Percentiles rank a stretch among this genome's conserved stretches.
These are phyloP conservation scores for Motacilla tschutschensis DNA, from an alignment of 2,113 vertebrate species.

Conservation along the genomic window DNA sequence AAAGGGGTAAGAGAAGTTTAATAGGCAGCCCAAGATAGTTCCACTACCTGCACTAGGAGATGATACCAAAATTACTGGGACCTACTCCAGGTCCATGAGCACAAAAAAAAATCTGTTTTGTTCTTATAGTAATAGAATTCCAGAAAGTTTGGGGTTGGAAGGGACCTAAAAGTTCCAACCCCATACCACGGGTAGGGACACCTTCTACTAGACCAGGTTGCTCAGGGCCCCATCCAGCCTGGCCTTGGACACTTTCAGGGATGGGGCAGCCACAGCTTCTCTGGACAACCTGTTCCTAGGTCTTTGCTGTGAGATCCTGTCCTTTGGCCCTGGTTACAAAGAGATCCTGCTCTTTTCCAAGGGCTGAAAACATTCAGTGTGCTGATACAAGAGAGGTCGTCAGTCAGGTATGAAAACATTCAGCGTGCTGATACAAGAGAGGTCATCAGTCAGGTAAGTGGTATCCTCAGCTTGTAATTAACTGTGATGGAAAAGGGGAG, in stretches of 20 bases:
- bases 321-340: neutral
- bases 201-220: neutral
- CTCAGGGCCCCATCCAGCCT: neutral
- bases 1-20: neutral
- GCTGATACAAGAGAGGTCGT: neutral
- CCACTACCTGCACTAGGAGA: neutral
- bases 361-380: neutral
- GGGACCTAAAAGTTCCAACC: neutral
- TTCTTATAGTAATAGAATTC: neutral
- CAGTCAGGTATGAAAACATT: too few relatives aligned
- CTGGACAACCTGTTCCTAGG: neutral
- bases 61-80: neutral
- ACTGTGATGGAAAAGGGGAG: neutral
- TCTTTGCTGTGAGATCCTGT: neutral
- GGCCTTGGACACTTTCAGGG: neutral
- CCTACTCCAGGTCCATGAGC: neutral
- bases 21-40: neutral
- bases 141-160: neutral
- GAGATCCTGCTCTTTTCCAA: neutral
- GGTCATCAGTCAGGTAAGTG: neutral
- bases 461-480: neutral
- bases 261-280: neutral
- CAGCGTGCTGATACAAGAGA: neutral
- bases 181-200: neutral
- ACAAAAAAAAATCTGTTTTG: neutral